phyloP scores from a whole-genome alignment of 35 echinoderm and acorn worm species.

The Strongylocentrotus purpuratus region DNA sequence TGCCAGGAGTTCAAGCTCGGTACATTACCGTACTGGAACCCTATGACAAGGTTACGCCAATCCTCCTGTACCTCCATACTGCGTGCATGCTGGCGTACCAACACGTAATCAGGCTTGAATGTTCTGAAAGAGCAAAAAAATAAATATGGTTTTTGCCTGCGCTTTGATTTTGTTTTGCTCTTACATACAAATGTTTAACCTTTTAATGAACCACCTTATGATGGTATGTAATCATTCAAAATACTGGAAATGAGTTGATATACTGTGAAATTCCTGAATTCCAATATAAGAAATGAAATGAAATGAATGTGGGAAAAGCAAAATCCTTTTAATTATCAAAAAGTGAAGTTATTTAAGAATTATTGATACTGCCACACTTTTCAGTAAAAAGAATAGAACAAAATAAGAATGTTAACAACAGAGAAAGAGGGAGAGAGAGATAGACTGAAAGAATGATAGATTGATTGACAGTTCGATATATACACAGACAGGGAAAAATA shows the following conservation, averaged over 20 bases:
- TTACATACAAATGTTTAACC: too few relatives aligned
- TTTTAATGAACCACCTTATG: too few relatives aligned
- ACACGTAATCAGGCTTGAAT: slow-evolving; percentile 95
- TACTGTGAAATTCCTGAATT: too few relatives aligned
- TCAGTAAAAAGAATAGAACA: not conserved
- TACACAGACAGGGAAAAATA: not conserved
- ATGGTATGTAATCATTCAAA: too few relatives aligned
- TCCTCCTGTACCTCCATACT: slow-evolving; percentile 98
- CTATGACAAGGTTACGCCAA: slow-evolving; percentile 92
- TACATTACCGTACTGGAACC: slow-evolving; percentile 94
- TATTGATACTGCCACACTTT: too few relatives aligned
- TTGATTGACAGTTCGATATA: not conserved
- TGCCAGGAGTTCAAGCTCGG: slow-evolving; percentile 96
- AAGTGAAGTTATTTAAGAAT: too few relatives aligned
- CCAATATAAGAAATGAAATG: too few relatives aligned
- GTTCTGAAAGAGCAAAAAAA: slow-evolving; percentile 62
- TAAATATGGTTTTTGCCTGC: not conserved
- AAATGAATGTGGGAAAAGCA: too few relatives aligned
- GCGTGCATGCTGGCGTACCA: slow-evolving; percentile 89
- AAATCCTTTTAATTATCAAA: too few relatives aligned
- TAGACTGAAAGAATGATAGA: not conserved
- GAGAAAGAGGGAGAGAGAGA: not conserved
- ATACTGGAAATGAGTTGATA: too few relatives aligned
- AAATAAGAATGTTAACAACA: not conserved
- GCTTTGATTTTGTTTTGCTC: not conserved